A percentile compares a stretch with the other conserved stretches of the same genome.
These are phyloP conservation scores for Jaculus jaculus DNA, from an alignment of 2,113 vertebrate genomes.

Conservation along the genomic window DNA sequence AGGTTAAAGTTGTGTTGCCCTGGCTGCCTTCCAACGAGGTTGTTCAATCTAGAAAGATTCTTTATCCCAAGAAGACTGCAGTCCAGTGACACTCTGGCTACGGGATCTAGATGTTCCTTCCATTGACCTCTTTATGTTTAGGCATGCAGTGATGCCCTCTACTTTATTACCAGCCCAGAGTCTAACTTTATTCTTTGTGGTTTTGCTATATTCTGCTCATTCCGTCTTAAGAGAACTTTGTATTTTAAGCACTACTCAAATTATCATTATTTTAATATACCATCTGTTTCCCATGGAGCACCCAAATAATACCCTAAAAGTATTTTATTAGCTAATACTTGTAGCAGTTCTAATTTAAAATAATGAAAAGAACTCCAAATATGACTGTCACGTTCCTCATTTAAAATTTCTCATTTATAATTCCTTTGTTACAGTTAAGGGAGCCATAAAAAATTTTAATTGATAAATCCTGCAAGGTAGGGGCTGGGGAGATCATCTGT, in stretches of 20 bases:
- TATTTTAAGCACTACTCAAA: not conserved
- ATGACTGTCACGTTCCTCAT: not conserved
- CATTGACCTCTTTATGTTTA: not conserved
- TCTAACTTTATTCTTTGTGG: not conserved
- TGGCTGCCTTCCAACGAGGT: not conserved
- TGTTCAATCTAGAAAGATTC: not conserved
- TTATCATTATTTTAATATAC: constrained; percentile 15
- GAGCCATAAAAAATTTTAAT: not conserved
- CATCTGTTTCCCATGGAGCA: not conserved
- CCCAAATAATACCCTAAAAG: constrained; percentile 46
- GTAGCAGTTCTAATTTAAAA: constrained; percentile 44
- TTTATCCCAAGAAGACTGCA: not conserved
- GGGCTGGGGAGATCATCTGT: too few species aligned
- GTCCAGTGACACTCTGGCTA: not conserved
- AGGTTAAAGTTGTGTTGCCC: not conserved
- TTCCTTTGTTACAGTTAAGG: constrained; percentile 16
- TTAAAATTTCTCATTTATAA: constrained; percentile 14
- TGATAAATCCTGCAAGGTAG: not conserved
- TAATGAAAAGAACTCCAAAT: constrained; percentile 48
- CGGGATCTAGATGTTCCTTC: not conserved
- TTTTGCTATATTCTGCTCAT: not conserved
- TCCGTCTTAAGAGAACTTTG: not conserved
- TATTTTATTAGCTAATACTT: constrained; percentile 26
- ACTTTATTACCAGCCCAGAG: not conserved
- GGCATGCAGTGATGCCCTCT: too few species aligned